Conservation (phyloP, 2,888 invertebrate species). For the Helicoverpa assulta region DNA sequence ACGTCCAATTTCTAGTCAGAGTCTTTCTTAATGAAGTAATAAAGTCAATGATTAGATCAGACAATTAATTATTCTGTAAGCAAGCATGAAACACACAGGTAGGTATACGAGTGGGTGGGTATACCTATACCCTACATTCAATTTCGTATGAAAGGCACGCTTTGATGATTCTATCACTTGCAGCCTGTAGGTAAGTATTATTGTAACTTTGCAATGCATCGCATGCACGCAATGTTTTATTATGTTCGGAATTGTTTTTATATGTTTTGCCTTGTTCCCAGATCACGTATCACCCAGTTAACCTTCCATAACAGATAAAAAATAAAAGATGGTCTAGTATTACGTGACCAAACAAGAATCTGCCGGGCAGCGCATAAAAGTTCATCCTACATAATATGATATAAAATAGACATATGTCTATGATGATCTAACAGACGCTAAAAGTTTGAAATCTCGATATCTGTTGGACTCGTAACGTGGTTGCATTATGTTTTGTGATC, state of each 20-base stretch:
- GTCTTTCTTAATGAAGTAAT: constrained; percentile 16
- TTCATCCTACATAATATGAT: constrained; percentile 35
- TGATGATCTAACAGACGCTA: constrained; percentile 38
- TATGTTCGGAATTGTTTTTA: background rate
- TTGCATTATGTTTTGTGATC: constrained; percentile 43
- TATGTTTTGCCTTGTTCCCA: background rate
- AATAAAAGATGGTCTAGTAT: constrained; percentile 49
- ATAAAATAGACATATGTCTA: background rate
- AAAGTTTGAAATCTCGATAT: constrained; percentile 34
- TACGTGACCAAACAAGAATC: constrained; percentile 58
- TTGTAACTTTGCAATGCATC: too few species aligned
- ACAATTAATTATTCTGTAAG: constrained; percentile 34
- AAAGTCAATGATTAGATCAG: constrained; percentile 21
- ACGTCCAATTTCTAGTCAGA: background rate
- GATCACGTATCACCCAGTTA: constrained; percentile 17
- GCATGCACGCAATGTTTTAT: background rate
- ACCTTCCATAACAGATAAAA: constrained; percentile 45
- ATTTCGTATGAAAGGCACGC: constrained; percentile 26
- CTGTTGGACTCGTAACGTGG: constrained; percentile 28
- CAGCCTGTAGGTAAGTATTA: too few species aligned
- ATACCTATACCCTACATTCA: constrained; percentile 1
- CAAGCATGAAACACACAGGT: constrained; percentile 15
- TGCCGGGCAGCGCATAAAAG: constrained; percentile 23
- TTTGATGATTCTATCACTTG: constrained; percentile 6
- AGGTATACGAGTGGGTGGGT: background rate